Conservation (phyloP, 1,140 invertebrate genomes). For the Drosophila ogumai region DNA sequence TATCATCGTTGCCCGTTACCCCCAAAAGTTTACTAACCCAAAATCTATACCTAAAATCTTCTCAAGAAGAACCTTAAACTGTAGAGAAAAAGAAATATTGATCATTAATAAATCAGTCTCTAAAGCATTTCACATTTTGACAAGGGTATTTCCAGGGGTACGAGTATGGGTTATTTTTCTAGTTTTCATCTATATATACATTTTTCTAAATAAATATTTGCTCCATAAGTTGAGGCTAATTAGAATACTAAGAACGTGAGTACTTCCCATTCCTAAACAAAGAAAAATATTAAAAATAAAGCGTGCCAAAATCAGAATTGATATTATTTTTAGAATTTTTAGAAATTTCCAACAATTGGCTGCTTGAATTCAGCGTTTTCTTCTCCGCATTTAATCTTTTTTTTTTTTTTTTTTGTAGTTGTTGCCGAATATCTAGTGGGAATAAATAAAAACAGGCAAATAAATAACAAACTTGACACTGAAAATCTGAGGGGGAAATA, state of each 20-base stretch:
- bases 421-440: slow-evolving; percentile 4
- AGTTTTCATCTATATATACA: background rate
- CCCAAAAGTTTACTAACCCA: background rate
- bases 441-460: slow-evolving; percentile 63
- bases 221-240: slow-evolving; percentile 58
- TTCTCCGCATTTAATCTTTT: slow-evolving; percentile 6
- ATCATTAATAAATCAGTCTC: background rate
- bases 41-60: background rate
- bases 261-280: background rate
- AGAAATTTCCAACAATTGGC: slow-evolving; percentile 32
- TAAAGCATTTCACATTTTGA: background rate
- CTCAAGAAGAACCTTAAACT: background rate
- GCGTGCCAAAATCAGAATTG: slow-evolving; percentile 26
- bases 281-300: slow-evolving; percentile 8
- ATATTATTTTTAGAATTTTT: slow-evolving; percentile 24
- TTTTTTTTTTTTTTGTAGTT: background rate
- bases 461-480: slow-evolving; percentile 72
- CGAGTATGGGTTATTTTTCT: background rate
- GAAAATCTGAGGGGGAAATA: slow-evolving; percentile 56
- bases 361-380: background rate
- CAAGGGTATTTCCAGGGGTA: slow-evolving; percentile 2
- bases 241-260: slow-evolving; percentile 8
- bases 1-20: slow-evolving; percentile 4
- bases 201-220: slow-evolving; percentile 36
- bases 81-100: background rate